Conservation (phyloP, 2,888 invertebrate species). For the Troides oblongomaculatus region DNA sequence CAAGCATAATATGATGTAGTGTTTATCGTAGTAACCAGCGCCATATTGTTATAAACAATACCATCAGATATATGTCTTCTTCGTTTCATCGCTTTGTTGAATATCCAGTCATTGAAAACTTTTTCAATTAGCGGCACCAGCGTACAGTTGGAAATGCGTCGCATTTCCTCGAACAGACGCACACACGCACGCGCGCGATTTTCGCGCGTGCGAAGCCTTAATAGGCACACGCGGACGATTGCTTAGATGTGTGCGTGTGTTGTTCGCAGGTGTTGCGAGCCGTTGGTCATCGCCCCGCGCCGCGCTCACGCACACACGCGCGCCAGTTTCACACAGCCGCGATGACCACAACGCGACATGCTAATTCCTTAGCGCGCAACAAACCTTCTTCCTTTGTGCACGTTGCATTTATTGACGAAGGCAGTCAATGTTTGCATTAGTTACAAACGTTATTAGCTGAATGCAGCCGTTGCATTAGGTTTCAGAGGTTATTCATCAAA, state of each 20-base stretch:
- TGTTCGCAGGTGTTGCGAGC: constrained; percentile 72
- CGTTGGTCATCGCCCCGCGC: constrained; percentile 66
- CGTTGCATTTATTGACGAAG: constrained; percentile 35
- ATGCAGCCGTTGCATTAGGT: constrained; percentile 9
- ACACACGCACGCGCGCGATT: constrained; percentile 31
- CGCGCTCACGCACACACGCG: constrained; percentile 32
- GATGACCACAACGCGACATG: constrained; percentile 55
- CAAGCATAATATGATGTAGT: too few species aligned
- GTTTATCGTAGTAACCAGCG: too few species aligned
- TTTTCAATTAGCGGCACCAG: constrained; percentile 14
- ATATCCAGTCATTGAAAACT: background rate
- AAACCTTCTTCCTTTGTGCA: constrained; percentile 33
- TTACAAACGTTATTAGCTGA: constrained; percentile 23
- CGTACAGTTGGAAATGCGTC: constrained; percentile 20
- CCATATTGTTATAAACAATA: too few species aligned
- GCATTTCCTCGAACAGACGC: constrained; percentile 33
- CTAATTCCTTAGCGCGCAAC: constrained; percentile 65
- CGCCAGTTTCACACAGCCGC: constrained; percentile 28
- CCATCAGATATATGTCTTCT: too few species aligned
- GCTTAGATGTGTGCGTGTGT: constrained; percentile 57
- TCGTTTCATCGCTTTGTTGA: too few species aligned
- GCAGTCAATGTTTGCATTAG: constrained; percentile 36
- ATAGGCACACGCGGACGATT: constrained; percentile 53
- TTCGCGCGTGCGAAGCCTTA: constrained; percentile 35
- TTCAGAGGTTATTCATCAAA: constrained; percentile 1